Conservation (phyloP, 2,113 vertebrate genomes). For the Coryphaenoides rupestris region DNA sequence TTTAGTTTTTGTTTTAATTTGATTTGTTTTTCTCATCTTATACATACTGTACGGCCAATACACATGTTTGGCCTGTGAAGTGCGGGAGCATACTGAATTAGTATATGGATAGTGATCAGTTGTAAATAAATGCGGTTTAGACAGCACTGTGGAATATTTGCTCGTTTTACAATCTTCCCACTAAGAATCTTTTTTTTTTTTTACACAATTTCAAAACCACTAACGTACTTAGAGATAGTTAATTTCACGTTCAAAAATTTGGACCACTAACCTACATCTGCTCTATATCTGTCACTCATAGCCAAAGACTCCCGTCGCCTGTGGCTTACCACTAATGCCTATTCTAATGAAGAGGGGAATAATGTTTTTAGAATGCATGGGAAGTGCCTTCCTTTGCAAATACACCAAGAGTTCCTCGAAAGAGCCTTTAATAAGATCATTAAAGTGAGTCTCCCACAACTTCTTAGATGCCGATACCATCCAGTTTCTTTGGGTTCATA, state of each 20-base stretch:
- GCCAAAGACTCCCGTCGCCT: constrained; percentile 28
- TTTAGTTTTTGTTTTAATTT: background rate
- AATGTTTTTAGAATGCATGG: constrained; percentile 8
- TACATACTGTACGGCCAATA: too few species aligned
- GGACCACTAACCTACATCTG: constrained; percentile 1
- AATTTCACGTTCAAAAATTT: background rate
- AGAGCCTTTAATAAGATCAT: background rate
- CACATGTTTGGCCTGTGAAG: too few species aligned
- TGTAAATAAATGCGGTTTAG: background rate
- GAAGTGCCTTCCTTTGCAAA: background rate
- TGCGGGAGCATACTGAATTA: too few species aligned
- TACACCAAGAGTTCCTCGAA: constrained; percentile 3
- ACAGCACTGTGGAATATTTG: background rate
- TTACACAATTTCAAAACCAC: background rate
- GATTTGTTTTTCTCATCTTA: background rate
- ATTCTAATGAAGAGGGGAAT: constrained; percentile 26
- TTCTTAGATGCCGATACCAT: background rate
- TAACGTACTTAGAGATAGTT: background rate
- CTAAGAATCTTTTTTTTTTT: background rate
- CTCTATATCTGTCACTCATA: constrained; percentile 9
- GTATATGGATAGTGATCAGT: background rate
- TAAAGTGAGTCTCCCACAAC: background rate
- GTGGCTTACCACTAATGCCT: constrained; percentile 12
- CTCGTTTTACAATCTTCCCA: background rate
- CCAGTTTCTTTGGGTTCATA: background rate